Evolutionary conservation across 2,797 vertebrate species (phyloP), one percentile per base, ranked within the genome.

Genomic region (Adelosebastes latens): DNA sequence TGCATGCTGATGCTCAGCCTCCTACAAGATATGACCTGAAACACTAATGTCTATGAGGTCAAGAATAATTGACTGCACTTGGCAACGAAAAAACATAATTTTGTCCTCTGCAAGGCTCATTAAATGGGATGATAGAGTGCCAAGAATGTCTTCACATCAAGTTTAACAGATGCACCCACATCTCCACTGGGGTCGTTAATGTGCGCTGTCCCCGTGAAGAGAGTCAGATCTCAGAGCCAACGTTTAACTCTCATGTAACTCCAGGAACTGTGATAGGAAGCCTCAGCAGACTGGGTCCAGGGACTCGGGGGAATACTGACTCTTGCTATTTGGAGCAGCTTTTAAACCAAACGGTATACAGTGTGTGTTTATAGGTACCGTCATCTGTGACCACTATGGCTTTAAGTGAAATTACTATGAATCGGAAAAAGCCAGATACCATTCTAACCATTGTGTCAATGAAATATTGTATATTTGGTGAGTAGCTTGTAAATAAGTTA

Each of bases 81-180:
- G 20, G 39, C 39, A 42, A n/a, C 0, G 9, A 52, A 13, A 55
- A 22, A 63, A 65, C 11, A 42, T 8, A 1, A 36, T 65, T 32
- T 62, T 62, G 60, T 66, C 20, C n/a, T 29, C 32, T 52, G 29
- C 46, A 70, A 31, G 55, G 29, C 52, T 77, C 64, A 66, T 82
- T 71, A 70, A 61, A 71, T 49, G 14, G 55, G 2, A 56, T 31
- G 9, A 64, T 29, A 36, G 20, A 46, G 4, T 42, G 34, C 24
- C n/a, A n/a, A n/a, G 6, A 29, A 16, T 29, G 20, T 16, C 9
- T 46, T 52, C 56, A 29, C 52, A 58, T 16, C 1, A 1, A 63
- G 24, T 36, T 52, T 20, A 32, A 65, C 7, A 46, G 39, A 59
- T 39, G 25, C 24, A 46, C 22, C 27, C 6, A 12, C 16, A 16